Percentiles rank a stretch among this genome's conserved stretches.
Conservation (phyloP, 1,140 invertebrate species). For the Neotoxoptera formosana region DNA sequence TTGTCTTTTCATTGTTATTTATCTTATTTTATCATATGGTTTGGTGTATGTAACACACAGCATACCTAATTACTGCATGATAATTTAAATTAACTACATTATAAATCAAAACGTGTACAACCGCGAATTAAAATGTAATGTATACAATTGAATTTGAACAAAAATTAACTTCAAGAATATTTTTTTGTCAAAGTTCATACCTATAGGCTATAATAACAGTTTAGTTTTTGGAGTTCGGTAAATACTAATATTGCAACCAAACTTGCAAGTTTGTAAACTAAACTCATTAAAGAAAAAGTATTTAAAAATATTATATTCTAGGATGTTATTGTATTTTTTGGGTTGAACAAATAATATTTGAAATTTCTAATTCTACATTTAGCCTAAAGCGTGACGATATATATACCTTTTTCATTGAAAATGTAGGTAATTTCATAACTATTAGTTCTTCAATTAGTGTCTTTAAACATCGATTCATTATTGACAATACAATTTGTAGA, state of each 20-base stretch:
- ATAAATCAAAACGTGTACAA: not conserved
- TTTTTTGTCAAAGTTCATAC: not conserved
- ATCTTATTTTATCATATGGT: not conserved
- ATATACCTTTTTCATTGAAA: not conserved
- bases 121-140: not conserved
- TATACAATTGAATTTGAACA: not conserved
- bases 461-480: not conserved
- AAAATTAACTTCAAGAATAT: not conserved
- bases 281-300: not conserved
- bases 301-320: not conserved
- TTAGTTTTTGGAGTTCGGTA: not conserved
- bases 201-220: not conserved
- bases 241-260: not conserved
- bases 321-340: not conserved
- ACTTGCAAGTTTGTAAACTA: not conserved
- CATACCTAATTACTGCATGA: not conserved
- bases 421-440: not conserved
- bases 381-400: not conserved
- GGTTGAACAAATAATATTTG: not conserved
- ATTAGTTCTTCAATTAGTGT: not conserved
- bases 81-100: not conserved
- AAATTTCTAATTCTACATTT: conserved; percentile 1
- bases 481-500: not conserved
- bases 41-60: not conserved
- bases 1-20: not conserved